Percentiles rank a stretch among this genome's conserved stretches.
These are phyloP conservation scores for Amphimallon solstitiale DNA, from an alignment of 2,888 invertebrate genomes.

Conservation along the genomic window DNA sequence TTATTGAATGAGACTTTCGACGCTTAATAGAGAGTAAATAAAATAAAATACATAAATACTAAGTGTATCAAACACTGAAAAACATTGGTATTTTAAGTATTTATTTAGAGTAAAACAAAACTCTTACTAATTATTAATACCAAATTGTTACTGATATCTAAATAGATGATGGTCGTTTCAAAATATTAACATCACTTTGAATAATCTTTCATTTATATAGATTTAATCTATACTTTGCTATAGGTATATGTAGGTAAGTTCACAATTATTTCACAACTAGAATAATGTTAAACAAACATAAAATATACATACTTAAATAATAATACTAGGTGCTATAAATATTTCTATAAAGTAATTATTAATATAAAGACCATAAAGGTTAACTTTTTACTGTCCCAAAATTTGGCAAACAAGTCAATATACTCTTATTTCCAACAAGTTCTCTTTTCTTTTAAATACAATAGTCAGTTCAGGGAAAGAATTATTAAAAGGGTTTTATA, in stretches of 20 bases:
- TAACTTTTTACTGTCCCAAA: constrained; percentile 22
- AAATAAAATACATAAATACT: too few species aligned
- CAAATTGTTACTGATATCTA: too few species aligned
- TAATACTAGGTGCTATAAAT: constrained; percentile 29
- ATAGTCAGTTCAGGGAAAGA: neutral
- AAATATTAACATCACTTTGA: constrained; percentile 1
- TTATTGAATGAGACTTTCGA: too few species aligned
- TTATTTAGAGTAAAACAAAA: too few species aligned
- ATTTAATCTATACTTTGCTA: constrained; percentile 27
- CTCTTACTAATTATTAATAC: too few species aligned
- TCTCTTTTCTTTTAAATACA: neutral
- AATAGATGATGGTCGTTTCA: neutral
- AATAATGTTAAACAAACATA: constrained; percentile 23
- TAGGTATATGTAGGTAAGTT: constrained; percentile 20
- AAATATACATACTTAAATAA: constrained; percentile 32
- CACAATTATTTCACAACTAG: constrained; percentile 17
- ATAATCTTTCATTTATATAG: constrained; percentile 8
- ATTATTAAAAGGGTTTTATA: constrained; percentile 7
- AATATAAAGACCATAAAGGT: constrained; percentile 7
- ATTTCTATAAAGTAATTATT: constrained; percentile 19
- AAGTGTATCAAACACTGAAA: too few species aligned
- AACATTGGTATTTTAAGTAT: too few species aligned
- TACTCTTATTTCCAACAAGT: neutral
- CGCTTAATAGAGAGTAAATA: too few species aligned
- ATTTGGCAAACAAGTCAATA: constrained; percentile 23